Percentiles rank a stretch among this genome's conserved stretches.
Conservation (phyloP, 2,888 invertebrate species). For the Polymixis flavicincta region DNA sequence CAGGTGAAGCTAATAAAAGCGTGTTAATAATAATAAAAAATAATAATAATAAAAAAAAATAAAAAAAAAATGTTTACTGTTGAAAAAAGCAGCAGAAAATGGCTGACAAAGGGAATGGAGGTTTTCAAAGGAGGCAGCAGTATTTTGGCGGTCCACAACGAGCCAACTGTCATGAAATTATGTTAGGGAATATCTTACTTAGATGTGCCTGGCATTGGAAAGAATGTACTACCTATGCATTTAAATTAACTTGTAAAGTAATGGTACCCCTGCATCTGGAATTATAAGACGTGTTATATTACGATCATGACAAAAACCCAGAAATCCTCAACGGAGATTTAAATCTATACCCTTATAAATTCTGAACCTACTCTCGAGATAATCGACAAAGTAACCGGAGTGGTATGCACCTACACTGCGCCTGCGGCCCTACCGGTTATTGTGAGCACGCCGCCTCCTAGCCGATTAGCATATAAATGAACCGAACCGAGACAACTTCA, state of each 20-base stretch:
- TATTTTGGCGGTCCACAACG: not conserved
- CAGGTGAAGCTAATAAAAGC: no score
- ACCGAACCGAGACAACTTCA: conserved; percentile 87
- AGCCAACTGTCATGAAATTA: no score
- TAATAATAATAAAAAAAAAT: no score
- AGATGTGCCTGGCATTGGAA: not conserved
- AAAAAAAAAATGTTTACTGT: not conserved
- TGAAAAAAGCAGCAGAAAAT: no score
- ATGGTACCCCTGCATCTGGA: not conserved
- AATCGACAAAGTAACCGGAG: conserved; percentile 66
- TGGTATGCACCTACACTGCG: conserved; percentile 70
- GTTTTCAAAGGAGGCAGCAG: not conserved
- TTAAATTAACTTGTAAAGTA: not conserved
- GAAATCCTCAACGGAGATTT: conserved; percentile 35
- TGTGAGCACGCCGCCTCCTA: conserved; percentile 82
- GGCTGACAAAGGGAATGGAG: no score
- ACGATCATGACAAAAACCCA: conserved; percentile 8
- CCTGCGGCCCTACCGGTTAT: conserved; percentile 79
- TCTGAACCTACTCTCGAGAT: conserved; percentile 50
- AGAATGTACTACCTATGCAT: no score
- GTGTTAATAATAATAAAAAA: no score
- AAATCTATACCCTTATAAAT: conserved; percentile 60
- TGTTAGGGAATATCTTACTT: no score
- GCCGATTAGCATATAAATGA: conserved; percentile 89
- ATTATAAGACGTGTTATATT: not conserved